phyloP scores from a whole-genome alignment of 1,140 invertebrate genomes.

The Penaeus chinensis region DNA sequence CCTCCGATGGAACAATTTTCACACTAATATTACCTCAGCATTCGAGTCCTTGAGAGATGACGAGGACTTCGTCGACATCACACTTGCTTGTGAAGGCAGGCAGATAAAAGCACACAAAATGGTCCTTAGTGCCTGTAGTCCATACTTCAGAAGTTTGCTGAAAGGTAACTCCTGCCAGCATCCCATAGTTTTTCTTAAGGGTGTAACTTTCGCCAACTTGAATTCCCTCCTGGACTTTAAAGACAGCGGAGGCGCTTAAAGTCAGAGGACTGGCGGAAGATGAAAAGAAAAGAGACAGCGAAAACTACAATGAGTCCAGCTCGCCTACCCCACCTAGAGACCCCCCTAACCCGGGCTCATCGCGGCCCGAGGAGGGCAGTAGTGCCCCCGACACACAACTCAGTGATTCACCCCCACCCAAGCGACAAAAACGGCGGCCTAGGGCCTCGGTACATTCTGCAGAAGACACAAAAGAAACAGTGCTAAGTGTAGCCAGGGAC shows the following conservation, averaged over 20 bases:
- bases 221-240: conserved; percentile 85
- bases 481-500: conserved; percentile 60
- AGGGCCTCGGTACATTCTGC: conserved; percentile 54
- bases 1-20: conserved; percentile 75
- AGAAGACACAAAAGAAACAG: conserved; percentile 62
- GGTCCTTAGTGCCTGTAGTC: conserved; percentile 71
- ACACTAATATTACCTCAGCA: conserved; percentile 68
- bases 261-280: conserved; percentile 82
- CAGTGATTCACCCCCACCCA: conserved; percentile 60
- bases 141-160: conserved; percentile 79
- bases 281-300: conserved; percentile 64
- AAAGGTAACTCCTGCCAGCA: conserved; percentile 71
- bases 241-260: conserved; percentile 85
- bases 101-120: conserved; percentile 69
- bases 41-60: conserved; percentile 67
- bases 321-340: conserved; percentile 62
- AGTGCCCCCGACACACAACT: conserved; percentile 59
- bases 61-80: conserved; percentile 70
- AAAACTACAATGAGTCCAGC: conserved; percentile 61
- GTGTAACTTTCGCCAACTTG: conserved; percentile 77
- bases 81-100: conserved; percentile 68
- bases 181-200: conserved; percentile 68
- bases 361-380: conserved; percentile 59
- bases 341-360: conserved; percentile 62
- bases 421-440: conserved; percentile 58